These are phyloP conservation scores for Rhadina sibilatrix DNA, from an alignment of 2,113 vertebrate genomes.

Conservation along the genomic window DNA sequence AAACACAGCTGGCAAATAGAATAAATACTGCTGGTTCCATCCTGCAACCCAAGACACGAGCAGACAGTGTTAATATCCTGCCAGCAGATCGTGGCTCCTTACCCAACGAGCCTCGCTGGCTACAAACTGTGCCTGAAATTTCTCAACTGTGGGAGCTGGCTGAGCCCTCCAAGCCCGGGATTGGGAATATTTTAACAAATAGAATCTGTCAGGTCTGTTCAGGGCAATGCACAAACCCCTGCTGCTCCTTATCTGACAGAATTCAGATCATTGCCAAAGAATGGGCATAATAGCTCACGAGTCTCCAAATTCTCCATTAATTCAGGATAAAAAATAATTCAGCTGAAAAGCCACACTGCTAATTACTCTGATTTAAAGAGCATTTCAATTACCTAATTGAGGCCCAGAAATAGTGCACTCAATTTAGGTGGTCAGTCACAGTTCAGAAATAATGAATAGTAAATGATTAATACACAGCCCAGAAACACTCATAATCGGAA, in stretches of 20 bases:
- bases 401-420: slow-evolving; percentile 20
- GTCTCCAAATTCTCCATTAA: background rate
- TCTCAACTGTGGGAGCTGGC: background rate
- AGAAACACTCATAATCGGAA: background rate
- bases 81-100: background rate
- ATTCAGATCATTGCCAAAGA: background rate
- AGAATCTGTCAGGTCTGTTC: slow-evolving; percentile 21
- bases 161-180: background rate
- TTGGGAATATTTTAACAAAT: slow-evolving; percentile 19
- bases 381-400: slow-evolving; percentile 54
- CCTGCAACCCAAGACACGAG: background rate
- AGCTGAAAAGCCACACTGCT: slow-evolving; percentile 44
- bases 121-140: background rate
- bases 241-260: background rate
- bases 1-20: too few species aligned
- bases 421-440: slow-evolving; percentile 47
- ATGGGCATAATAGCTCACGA: background rate
- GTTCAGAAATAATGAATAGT: slow-evolving; percentile 41
- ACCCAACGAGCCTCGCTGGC: background rate
- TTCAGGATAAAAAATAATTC: slow-evolving; percentile 18
- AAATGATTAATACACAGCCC: slow-evolving; percentile 20
- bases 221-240: background rate
- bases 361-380: slow-evolving; percentile 56
- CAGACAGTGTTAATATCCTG: background rate
- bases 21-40: too few species aligned